Conservation (phyloP, 2,113 vertebrate species). For the Castor canadensis region DNA sequence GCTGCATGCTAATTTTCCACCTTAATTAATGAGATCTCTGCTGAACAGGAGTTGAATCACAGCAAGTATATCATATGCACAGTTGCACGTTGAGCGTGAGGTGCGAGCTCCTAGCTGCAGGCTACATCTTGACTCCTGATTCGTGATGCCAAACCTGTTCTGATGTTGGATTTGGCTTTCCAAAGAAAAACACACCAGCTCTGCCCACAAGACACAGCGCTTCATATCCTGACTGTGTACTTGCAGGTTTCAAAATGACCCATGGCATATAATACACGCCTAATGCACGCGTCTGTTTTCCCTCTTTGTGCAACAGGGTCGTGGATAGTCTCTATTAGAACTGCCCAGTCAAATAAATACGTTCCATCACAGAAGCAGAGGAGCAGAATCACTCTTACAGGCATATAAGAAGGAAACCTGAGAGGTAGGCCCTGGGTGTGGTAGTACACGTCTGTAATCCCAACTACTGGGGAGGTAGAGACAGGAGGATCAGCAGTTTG, state of each 20-base stretch:
- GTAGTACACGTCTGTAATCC: too few species aligned
- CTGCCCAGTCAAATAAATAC: background rate
- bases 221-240: too few species aligned
- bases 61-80: constrained; percentile 1
- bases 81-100: background rate
- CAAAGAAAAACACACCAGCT: background rate
- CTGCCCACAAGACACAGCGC: accelerated
- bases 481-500: too few species aligned
- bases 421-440: too few species aligned
- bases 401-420: background rate
- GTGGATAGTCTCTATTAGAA: too few species aligned
- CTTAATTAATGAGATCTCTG: constrained; percentile 58
- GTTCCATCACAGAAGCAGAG: background rate
- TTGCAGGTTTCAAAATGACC: background rate
- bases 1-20: constrained; percentile 68
- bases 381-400: too few species aligned
- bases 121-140: background rate
- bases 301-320: too few species aligned
- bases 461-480: too few species aligned
- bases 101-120: background rate
- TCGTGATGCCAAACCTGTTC: background rate
- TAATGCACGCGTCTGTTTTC: accelerated
- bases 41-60: background rate
- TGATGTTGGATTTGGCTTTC: background rate
- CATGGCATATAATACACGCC: background rate